Conservation (phyloP, 2,113 vertebrate genomes). For the Machaerirhynchus nigripectus region DNA sequence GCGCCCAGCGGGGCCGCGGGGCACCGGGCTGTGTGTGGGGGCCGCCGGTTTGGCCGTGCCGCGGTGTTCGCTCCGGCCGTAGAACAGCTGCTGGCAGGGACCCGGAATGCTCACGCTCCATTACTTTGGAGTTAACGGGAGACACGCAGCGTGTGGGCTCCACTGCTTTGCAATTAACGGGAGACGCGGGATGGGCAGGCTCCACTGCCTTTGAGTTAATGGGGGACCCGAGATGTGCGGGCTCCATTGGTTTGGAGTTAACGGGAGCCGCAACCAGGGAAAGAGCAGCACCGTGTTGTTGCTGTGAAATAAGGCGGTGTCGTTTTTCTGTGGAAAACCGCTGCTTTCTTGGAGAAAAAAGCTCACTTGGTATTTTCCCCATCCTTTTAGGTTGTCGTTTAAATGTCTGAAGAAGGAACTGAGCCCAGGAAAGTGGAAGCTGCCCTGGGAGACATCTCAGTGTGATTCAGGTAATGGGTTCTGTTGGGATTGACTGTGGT, state of each 20-base stretch:
- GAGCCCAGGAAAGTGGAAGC: background rate
- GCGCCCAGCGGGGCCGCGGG: too few relatives aligned
- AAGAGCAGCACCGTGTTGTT: fast-evolving
- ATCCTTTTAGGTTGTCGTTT: background rate
- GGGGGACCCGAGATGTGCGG: fast-evolving
- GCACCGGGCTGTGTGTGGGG: background rate
- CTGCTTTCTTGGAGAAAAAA: fast-evolving
- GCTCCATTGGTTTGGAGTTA: fast-evolving
- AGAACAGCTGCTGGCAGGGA: background rate
- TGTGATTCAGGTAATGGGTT: background rate
- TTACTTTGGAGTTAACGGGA: background rate
- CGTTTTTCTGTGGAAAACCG: background rate
- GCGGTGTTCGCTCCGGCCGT: background rate
- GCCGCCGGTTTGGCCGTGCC: background rate
- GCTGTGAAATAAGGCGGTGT: fast-evolving
- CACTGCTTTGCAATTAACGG: background rate
- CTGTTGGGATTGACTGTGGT: background rate
- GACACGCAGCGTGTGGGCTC: background rate
- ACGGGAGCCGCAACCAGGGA: background rate
- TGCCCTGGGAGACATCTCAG: background rate
- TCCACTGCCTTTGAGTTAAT: fast-evolving
- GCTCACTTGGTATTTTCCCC: fast-evolving
- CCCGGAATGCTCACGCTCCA: background rate
- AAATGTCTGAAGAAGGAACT: constrained; percentile 40
- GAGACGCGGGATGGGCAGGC: fast-evolving